Conservation (phyloP, 1,140 invertebrate species). For the Dermatophagoides farinae region DNA sequence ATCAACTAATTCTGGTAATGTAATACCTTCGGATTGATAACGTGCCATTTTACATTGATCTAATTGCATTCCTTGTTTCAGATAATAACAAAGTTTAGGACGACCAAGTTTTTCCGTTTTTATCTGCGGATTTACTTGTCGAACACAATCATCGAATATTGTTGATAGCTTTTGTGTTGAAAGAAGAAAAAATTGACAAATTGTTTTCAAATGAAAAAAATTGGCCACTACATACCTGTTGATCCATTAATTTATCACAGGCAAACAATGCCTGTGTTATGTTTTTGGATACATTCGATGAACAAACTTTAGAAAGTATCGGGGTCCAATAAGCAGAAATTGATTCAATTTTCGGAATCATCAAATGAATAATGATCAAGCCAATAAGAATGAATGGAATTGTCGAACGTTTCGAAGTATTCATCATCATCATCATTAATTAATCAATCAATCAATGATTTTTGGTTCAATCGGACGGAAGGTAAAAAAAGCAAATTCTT, state of each 20-base stretch:
- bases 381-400: no score
- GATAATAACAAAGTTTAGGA: constrained; percentile 7
- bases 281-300: background rate
- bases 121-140: background rate
- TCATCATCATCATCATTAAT: no score
- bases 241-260: constrained; percentile 8
- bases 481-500: no score
- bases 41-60: constrained; percentile 2
- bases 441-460: no score
- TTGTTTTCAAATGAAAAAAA: background rate
- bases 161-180: background rate
- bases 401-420: no score
- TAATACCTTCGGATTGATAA: background rate
- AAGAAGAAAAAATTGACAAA: background rate
- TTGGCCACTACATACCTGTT: background rate
- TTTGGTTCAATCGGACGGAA: no score
- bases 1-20: background rate
- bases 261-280: background rate
- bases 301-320: background rate
- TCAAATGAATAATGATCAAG: background rate
- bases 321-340: constrained; percentile 7
- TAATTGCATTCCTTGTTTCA: background rate
- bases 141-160: constrained; percentile 9
- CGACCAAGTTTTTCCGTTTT: background rate
- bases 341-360: background rate